Evolutionary conservation across 2,888 invertebrate species (phyloP).

Genomic region (Mamestra brassicae): DNA sequence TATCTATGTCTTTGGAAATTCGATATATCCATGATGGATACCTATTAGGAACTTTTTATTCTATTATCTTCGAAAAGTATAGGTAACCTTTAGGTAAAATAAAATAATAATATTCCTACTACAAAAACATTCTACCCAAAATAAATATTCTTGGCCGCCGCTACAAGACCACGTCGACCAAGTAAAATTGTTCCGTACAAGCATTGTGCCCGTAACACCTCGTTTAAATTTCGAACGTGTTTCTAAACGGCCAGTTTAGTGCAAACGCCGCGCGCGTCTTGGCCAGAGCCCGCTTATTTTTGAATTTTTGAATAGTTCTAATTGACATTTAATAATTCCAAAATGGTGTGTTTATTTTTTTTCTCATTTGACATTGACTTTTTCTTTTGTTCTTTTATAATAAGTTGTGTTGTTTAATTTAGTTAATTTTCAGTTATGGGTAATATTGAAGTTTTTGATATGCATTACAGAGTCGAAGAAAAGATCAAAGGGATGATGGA

Average conservation of each 20-base stretch:
- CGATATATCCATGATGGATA: too few relatives aligned
- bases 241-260: constrained; percentile 78
- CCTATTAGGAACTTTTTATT: too few relatives aligned
- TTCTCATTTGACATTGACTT: background rate
- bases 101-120: background rate
- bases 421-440: constrained; percentile 27
- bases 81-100: background rate
- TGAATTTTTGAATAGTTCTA: constrained; percentile 52
- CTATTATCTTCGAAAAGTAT: background rate
- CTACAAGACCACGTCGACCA: constrained; percentile 68
- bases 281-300: constrained; percentile 69
- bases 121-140: constrained; percentile 29
- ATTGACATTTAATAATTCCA: constrained; percentile 67
- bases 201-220: constrained; percentile 63
- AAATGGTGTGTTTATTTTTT: constrained; percentile 80
- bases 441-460: constrained; percentile 39
- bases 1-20: background rate
- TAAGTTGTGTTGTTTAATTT: constrained; percentile 16
- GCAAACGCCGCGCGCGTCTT: constrained; percentile 77
- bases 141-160: constrained; percentile 59
- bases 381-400: background rate
- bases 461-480: constrained; percentile 77
- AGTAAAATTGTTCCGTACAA: constrained; percentile 52
- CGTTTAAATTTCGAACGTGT: constrained; percentile 81
- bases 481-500: constrained; percentile 86